Conservation (phyloP, 2,113 vertebrate species). For the Embiotoca jacksoni region DNA sequence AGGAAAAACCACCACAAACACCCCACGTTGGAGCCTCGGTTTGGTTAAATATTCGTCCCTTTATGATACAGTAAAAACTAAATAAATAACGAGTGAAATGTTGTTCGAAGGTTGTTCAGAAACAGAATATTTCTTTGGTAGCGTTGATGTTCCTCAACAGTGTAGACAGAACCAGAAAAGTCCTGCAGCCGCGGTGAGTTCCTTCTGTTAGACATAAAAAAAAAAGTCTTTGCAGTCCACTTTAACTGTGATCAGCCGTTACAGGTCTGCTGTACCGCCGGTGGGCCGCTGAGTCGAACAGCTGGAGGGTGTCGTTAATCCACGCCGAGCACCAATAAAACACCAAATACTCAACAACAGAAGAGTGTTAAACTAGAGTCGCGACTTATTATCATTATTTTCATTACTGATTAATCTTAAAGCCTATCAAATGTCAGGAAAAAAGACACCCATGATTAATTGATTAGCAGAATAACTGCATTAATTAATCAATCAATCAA, state of each 20-base stretch:
- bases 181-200: neutral
- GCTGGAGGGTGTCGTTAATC: no score
- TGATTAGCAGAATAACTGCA: no score
- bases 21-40: neutral
- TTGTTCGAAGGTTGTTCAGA: neutral
- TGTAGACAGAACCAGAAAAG: neutral
- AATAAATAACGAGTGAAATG: conserved; percentile 42
- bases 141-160: neutral
- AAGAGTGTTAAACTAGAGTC: no score
- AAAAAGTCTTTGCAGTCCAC: neutral
- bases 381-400: no score
- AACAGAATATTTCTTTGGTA: conserved; percentile 16
- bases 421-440: no score
- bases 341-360: no score
- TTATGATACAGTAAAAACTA: conserved; percentile 17
- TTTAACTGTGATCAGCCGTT: neutral
- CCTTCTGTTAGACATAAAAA: neutral
- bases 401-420: no score
- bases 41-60: conserved; percentile 31
- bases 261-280: neutral
- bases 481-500: no score
- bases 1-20: neutral
- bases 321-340: no score
- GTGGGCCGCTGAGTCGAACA: no score
- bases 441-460: no score